Conservation (phyloP, 2,113 vertebrate genomes). For the Xenopus borealis region DNA sequence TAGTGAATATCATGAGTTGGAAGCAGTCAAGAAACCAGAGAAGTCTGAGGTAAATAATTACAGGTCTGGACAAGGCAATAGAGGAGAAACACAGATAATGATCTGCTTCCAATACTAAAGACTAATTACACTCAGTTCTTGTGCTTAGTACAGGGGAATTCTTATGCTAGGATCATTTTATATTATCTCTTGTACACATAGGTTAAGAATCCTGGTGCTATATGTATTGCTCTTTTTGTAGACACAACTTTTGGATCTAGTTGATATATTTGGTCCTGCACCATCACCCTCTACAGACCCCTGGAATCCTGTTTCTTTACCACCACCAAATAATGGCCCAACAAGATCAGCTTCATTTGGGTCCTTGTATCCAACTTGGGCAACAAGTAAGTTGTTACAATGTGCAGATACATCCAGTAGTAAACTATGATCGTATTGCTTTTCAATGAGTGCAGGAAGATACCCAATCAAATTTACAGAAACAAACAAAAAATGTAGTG, state of each 20-base stretch:
- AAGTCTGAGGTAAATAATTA: slow-evolving; percentile 64
- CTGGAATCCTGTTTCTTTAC: slow-evolving; percentile 67
- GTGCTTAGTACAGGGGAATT: too few relatives aligned
- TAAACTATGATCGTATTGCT: too few relatives aligned
- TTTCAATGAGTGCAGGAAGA: too few relatives aligned
- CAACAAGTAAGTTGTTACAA: slow-evolving; percentile 9
- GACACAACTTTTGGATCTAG: slow-evolving; percentile 89
- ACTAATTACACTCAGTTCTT: too few relatives aligned
- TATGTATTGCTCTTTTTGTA: slow-evolving; percentile 53
- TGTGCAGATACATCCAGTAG: not conserved
- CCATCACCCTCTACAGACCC: slow-evolving; percentile 68
- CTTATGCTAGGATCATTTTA: too few relatives aligned
- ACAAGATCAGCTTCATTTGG: slow-evolving; percentile 25
- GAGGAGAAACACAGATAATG: too few relatives aligned
- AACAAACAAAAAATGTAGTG: too few relatives aligned
- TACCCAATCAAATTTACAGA: too few relatives aligned
- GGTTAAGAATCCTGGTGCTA: too few relatives aligned
- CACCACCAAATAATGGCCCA: slow-evolving; percentile 28
- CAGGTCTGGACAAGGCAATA: not conserved
- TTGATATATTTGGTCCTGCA: slow-evolving; percentile 82
- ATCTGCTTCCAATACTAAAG: too few relatives aligned
- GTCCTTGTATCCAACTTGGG: slow-evolving; percentile 16
- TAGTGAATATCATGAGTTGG: slow-evolving; percentile 71
- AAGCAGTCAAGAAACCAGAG: slow-evolving; percentile 69
- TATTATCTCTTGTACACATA: too few relatives aligned